Conservation (phyloP, 2,113 vertebrate species). For the Mohoua ochrocephala region DNA sequence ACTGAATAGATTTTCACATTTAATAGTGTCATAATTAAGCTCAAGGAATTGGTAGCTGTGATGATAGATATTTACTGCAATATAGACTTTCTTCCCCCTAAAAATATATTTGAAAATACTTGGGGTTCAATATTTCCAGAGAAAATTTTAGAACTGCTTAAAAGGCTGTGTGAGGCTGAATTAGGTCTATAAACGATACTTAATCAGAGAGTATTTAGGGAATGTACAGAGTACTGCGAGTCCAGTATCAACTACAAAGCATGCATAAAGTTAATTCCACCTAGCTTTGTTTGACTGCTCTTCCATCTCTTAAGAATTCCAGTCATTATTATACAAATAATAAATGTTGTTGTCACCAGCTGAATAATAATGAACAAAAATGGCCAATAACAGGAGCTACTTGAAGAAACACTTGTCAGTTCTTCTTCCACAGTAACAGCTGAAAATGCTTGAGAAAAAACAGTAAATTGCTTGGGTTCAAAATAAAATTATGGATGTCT, state of each 20-base stretch:
- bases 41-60: constrained; percentile 79
- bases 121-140: constrained; percentile 25
- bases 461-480: background rate
- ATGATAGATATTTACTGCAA: constrained; percentile 77
- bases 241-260: background rate
- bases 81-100: constrained; percentile 16
- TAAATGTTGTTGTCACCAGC: constrained; percentile 31
- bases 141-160: constrained; percentile 42
- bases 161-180: background rate
- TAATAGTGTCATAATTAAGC: constrained; percentile 98
- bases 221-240: background rate
- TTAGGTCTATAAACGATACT: constrained; percentile 20
- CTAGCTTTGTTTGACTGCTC: constrained; percentile 37
- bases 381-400: constrained; percentile 1
- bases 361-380: constrained; percentile 42
- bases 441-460: background rate
- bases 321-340: constrained; percentile 47
- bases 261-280: background rate
- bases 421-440: background rate
- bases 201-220: constrained; percentile 22
- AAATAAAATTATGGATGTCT: background rate
- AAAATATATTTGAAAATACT: constrained; percentile 57
- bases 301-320: constrained; percentile 32
- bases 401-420: constrained; percentile 27
- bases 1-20: constrained; percentile 89